Percentiles rank a stretch among this genome's conserved stretches.
Evolutionary conservation across 2,888 invertebrate species (phyloP).

Genomic region (Drosophila suboccidentalis): DNA sequence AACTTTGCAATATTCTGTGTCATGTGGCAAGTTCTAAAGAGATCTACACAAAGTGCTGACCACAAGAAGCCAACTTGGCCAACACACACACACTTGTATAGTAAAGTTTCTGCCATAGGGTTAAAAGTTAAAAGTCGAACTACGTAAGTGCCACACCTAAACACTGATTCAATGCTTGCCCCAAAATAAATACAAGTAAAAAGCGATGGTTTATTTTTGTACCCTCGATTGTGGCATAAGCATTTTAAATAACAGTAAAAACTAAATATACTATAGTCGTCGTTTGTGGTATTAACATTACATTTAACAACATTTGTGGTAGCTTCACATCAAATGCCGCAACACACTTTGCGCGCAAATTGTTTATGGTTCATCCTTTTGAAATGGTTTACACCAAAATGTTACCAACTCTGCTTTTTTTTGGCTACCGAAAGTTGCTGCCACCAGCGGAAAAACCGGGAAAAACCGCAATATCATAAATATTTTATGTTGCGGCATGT

Average conservation of each 20-base stretch:
- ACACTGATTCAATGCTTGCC: conserved; percentile 10
- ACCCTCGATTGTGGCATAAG: background rate
- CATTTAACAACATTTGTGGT: conserved; percentile 67
- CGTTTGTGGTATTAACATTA: conserved; percentile 59
- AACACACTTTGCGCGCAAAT: conserved; percentile 52
- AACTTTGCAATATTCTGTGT: conserved; percentile 63
- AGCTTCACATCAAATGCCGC: conserved; percentile 44
- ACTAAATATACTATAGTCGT: conserved; percentile 11
- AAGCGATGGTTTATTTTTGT: background rate
- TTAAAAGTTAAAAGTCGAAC: conserved; percentile 48
- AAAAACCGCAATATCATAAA: conserved; percentile 73
- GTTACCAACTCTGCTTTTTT: conserved; percentile 17
- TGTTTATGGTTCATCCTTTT: conserved; percentile 60
- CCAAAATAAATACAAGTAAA: conserved; percentile 1
- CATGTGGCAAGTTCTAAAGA: conserved; percentile 39
- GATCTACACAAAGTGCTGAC: conserved; percentile 37
- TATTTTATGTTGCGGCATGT: conserved; percentile 73
- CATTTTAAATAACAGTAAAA: background rate
- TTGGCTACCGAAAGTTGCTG: conserved; percentile 38
- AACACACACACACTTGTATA: conserved; percentile 4
- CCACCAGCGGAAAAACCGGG: conserved; percentile 26
- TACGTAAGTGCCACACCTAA: conserved; percentile 31
- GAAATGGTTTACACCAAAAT: conserved; percentile 35
- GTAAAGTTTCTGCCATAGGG: conserved; percentile 55
- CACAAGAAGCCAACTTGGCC: conserved; percentile 55